phyloP scores from a whole-genome alignment of 2,113 vertebrate genomes.

The Oreocharis arfaki region DNA sequence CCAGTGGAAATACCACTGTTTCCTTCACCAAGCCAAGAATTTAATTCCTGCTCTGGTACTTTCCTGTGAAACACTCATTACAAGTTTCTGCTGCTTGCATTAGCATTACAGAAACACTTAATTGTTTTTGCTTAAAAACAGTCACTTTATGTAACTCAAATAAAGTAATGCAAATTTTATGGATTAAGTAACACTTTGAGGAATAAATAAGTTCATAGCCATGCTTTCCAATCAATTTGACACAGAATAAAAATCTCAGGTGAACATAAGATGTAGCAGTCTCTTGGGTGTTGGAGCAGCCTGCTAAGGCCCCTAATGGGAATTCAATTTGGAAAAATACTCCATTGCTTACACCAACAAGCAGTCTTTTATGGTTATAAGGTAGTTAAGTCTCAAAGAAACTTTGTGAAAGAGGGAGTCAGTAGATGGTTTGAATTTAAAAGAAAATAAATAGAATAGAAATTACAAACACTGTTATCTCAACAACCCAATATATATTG shows the following conservation, averaged over 20 bases:
- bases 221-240: background rate
- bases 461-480: background rate
- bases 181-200: background rate
- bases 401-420: background rate
- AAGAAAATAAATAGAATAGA: background rate
- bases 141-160: background rate
- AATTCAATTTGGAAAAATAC: background rate
- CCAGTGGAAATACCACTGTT: background rate
- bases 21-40: background rate
- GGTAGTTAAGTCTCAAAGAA: background rate
- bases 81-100: background rate
- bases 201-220: background rate
- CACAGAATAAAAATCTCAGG: background rate
- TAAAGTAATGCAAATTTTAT: background rate
- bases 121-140: background rate
- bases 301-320: background rate
- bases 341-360: background rate
- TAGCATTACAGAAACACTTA: background rate
- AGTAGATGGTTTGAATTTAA: background rate
- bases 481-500: background rate
- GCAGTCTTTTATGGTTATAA: background rate
- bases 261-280: background rate
- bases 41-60: background rate
- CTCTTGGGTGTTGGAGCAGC: background rate
- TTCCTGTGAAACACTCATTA: background rate